These are phyloP conservation scores for Sphenopsis melanotis DNA, from an alignment of 2,797 vertebrate species.

Conservation along the genomic window DNA sequence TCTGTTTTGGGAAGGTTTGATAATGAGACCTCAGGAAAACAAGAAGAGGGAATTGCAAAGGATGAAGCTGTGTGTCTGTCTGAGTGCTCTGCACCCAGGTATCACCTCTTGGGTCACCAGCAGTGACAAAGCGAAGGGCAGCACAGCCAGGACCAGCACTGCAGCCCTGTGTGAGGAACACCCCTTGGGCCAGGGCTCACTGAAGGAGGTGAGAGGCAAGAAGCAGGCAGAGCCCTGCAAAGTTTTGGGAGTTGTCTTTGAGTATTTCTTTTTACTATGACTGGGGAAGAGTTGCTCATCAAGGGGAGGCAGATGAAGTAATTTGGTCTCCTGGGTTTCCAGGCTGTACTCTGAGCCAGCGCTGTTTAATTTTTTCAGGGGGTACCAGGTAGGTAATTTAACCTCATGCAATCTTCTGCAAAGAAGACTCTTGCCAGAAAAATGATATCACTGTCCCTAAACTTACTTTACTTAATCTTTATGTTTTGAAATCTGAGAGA, in stretches of 20 bases:
- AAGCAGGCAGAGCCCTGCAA: neutral
- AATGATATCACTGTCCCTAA: neutral
- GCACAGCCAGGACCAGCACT: neutral
- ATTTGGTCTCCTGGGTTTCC: neutral
- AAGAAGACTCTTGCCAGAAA: neutral
- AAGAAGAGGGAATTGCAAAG: neutral
- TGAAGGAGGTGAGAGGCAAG: neutral
- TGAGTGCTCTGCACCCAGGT: neutral
- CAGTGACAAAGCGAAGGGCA: neutral
- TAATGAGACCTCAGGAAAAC: neutral
- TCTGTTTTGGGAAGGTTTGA: neutral
- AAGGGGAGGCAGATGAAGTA: neutral
- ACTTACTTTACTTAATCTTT: neutral
- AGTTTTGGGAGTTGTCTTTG: neutral
- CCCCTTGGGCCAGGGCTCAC: neutral
- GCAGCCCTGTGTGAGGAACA: neutral
- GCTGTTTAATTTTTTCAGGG: neutral
- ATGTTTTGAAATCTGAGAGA: neutral
- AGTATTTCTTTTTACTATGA: neutral
- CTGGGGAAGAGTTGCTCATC: neutral
- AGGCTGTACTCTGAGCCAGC: neutral
- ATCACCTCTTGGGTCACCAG: neutral
- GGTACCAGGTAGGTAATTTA: neutral
- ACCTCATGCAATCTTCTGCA: neutral
- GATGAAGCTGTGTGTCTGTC: neutral